Evolutionary conservation across 2,797 vertebrate species (phyloP).

Genomic region (Thripadectes ignobilis): DNA sequence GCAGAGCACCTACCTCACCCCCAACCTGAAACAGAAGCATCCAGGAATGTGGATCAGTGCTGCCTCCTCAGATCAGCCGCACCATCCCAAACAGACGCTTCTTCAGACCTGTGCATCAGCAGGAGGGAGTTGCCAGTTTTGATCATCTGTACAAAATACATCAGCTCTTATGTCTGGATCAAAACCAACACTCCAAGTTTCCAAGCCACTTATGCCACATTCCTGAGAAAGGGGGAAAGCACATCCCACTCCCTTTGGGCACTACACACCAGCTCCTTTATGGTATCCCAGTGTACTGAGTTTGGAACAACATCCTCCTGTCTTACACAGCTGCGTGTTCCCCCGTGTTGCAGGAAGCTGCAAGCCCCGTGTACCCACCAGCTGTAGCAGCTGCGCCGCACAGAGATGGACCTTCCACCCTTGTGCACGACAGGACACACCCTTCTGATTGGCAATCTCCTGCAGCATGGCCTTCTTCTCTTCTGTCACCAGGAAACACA

Average conservation of each 20-base stretch:
- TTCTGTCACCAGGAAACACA: conserved; percentile 77
- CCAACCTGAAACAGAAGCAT: conserved; percentile 72
- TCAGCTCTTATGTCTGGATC: conserved; percentile 72
- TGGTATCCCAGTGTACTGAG: neutral
- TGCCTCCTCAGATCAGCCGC: conserved; percentile 72
- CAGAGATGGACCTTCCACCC: conserved; percentile 99
- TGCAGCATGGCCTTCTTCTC: conserved; percentile 96
- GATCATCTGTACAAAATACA: conserved; percentile 73
- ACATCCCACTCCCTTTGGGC: conserved; percentile 58
- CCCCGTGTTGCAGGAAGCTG: neutral
- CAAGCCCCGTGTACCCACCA: conserved; percentile 81
- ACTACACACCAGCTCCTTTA: conserved; percentile 34
- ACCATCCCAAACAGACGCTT: conserved; percentile 71
- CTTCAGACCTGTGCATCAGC: conserved; percentile 71
- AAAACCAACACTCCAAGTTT: conserved; percentile 65
- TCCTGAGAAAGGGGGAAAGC: conserved; percentile 58
- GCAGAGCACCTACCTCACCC: conserved; percentile 73
- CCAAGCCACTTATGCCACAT: conserved; percentile 63
- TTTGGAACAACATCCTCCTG: conserved; percentile 3
- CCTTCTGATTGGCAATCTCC: conserved; percentile 97
- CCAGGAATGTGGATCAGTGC: conserved; percentile 73
- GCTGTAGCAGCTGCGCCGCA: conserved; percentile 92
- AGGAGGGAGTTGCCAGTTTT: conserved; percentile 74
- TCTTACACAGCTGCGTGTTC: neutral
- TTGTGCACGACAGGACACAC: conserved; percentile 94